A percentile compares a stretch with the other conserved stretches of the same genome.
These are phyloP conservation scores for Chrysolophus pictus DNA, from an alignment of 2,797 vertebrate species.

Conservation along the genomic window DNA sequence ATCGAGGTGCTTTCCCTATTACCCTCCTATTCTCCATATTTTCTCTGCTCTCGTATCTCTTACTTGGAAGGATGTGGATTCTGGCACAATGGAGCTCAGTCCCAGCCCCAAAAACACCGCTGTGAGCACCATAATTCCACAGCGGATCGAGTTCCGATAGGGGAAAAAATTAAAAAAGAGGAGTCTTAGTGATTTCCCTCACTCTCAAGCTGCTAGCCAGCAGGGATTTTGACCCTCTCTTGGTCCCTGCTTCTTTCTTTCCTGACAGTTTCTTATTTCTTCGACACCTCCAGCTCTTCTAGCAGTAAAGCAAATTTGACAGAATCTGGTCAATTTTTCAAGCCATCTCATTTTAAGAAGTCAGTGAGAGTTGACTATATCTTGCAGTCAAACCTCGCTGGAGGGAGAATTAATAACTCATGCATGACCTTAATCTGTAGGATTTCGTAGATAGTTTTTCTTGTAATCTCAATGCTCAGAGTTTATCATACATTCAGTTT, in stretches of 20 bases:
- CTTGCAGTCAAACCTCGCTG: slow-evolving; percentile 30
- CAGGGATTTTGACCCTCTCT: slow-evolving; percentile 45
- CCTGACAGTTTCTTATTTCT: neutral
- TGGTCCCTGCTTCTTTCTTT: neutral
- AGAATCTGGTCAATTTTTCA: slow-evolving; percentile 54
- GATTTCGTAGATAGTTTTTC: slow-evolving; percentile 38
- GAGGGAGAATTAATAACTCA: slow-evolving; percentile 44
- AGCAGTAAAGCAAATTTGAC: neutral
- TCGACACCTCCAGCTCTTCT: slow-evolving; percentile 18
- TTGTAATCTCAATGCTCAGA: slow-evolving; percentile 25
- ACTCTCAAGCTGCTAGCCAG: slow-evolving; percentile 24
- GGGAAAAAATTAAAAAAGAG: neutral
- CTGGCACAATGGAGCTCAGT: neutral
- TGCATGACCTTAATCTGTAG: slow-evolving; percentile 47
- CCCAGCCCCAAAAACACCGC: neutral
- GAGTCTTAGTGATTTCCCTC: neutral
- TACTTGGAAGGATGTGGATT: neutral
- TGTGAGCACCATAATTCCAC: neutral
- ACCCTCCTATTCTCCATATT: neutral
- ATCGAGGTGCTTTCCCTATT: neutral
- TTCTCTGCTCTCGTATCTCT: neutral
- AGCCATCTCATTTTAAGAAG: slow-evolving; percentile 43
- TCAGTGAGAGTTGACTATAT: slow-evolving; percentile 13
- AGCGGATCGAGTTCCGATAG: neutral
- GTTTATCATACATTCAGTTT: slow-evolving; percentile 18